phyloP scores from a whole-genome alignment of 1,140 invertebrate genomes.

The Aphaenogaster floridana region DNA sequence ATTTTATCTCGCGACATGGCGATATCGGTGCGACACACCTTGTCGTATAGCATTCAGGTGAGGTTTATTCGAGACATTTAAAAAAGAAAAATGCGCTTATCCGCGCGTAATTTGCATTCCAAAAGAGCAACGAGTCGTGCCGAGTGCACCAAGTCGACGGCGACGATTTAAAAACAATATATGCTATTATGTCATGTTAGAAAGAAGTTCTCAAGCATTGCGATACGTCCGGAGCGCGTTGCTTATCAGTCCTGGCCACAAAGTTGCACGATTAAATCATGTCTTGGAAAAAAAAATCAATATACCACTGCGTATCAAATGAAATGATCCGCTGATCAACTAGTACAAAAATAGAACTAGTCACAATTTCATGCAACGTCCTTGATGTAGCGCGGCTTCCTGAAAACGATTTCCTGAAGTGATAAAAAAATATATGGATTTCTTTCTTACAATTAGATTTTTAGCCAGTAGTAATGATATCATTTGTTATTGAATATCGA shows the following conservation, averaged over 20 bases:
- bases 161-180: constrained; percentile 14
- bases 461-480: neutral
- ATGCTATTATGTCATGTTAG: neutral
- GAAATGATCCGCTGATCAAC: neutral
- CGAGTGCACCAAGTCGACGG: neutral
- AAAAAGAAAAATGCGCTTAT: constrained; percentile 8
- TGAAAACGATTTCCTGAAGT: neutral
- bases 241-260: neutral
- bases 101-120: constrained; percentile 17
- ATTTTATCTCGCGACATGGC: neutral
- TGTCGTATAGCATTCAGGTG: neutral
- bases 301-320: neutral
- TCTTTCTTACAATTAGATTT: neutral
- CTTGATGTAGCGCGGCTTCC: neutral
- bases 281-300: neutral
- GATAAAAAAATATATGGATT: neutral
- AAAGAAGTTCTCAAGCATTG: neutral
- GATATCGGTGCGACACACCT: neutral
- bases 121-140: neutral
- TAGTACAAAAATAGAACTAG: neutral
- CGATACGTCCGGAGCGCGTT: neutral
- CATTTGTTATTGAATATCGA: neutral
- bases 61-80: neutral
- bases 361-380: neutral
- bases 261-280: constrained; percentile 1